A percentile compares a stretch with the other conserved stretches of the same genome.
Evolutionary conservation across 2,888 invertebrate species (phyloP).

Genomic region (Hypsopygia costalis): DNA sequence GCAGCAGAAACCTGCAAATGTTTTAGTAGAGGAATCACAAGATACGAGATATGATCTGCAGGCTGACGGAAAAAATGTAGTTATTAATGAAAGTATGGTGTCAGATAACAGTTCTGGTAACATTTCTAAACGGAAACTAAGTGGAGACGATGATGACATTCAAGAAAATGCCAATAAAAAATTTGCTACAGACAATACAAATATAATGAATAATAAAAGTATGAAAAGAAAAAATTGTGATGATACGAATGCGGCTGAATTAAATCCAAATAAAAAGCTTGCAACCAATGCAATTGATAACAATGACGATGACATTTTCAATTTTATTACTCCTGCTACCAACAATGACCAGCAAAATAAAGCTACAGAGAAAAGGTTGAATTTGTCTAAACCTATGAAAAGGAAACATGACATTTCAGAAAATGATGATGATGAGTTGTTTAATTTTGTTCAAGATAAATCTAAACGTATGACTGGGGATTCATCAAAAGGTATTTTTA

Average conservation of each 20-base stretch:
- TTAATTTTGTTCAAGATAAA: slow-evolving; percentile 59
- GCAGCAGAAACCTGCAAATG: slow-evolving; percentile 29
- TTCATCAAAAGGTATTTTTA: slow-evolving; percentile 30
- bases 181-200: slow-evolving; percentile 30
- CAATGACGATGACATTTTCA: slow-evolving; percentile 51
- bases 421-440: slow-evolving; percentile 55
- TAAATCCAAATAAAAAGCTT: slow-evolving; percentile 49
- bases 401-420: slow-evolving; percentile 41
- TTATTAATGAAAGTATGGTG: slow-evolving; percentile 60
- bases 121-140: slow-evolving; percentile 50
- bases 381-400: slow-evolving; percentile 53
- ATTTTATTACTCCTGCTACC: slow-evolving; percentile 43
- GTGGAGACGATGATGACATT: slow-evolving; percentile 35
- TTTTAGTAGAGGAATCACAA: slow-evolving; percentile 68
- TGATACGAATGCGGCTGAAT: slow-evolving; percentile 18
- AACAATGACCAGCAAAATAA: slow-evolving; percentile 18
- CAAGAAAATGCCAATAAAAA: slow-evolving; percentile 47
- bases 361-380: slow-evolving; percentile 41
- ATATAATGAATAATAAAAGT: slow-evolving; percentile 27
- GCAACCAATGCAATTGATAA: slow-evolving; percentile 29
- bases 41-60: slow-evolving; percentile 30
- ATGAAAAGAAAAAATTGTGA: slow-evolving; percentile 44
- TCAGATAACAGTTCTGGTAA: slow-evolving; percentile 23
- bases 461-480: slow-evolving; percentile 20
- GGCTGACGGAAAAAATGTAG: slow-evolving; percentile 43